Evolutionary conservation across 2,888 invertebrate species (phyloP).

Genomic region (Cabera pusaria): DNA sequence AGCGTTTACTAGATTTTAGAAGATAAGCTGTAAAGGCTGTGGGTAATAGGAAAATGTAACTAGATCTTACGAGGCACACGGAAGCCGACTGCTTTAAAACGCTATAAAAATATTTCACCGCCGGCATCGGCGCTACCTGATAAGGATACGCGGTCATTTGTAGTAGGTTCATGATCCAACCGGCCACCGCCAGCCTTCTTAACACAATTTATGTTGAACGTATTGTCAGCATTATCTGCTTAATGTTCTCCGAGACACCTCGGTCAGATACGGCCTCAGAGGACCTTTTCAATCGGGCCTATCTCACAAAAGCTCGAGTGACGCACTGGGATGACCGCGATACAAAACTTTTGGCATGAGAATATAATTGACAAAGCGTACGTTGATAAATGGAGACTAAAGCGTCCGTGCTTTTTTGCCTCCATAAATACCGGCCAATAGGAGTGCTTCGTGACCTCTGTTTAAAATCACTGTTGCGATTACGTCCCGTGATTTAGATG

Average conservation of each 20-base stretch:
- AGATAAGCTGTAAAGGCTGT: slow-evolving; percentile 47
- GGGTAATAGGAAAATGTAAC: slow-evolving; percentile 66
- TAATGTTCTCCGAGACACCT: slow-evolving; percentile 61
- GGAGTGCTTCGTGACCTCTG: slow-evolving; percentile 74
- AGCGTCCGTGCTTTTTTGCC: slow-evolving; percentile 59
- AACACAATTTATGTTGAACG: slow-evolving; percentile 64
- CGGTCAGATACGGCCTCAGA: slow-evolving; percentile 46
- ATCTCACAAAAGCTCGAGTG: slow-evolving; percentile 11
- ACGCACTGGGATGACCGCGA: slow-evolving; percentile 40
- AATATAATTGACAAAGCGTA: slow-evolving; percentile 55
- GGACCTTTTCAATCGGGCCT: slow-evolving; percentile 14
- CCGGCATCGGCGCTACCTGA: slow-evolving; percentile 72
- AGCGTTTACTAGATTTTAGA: slow-evolving; percentile 32
- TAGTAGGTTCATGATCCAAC: slow-evolving; percentile 62
- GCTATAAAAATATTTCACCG: slow-evolving; percentile 77
- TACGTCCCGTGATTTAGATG: slow-evolving; percentile 74
- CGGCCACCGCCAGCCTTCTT: slow-evolving; percentile 41
- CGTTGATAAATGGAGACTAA: slow-evolving; percentile 55
- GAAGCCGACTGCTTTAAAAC: slow-evolving; percentile 66
- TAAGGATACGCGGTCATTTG: slow-evolving; percentile 77
- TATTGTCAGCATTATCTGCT: slow-evolving; percentile 55
- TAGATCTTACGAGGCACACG: slow-evolving; percentile 63
- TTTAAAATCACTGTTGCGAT: slow-evolving; percentile 73
- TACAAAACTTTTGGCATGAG: slow-evolving; percentile 20
- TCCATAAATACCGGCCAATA: slow-evolving; percentile 65